Evolutionary conservation across 2,113 vertebrate genomes (phyloP).

Genomic region (Cromileptes altivelis): DNA sequence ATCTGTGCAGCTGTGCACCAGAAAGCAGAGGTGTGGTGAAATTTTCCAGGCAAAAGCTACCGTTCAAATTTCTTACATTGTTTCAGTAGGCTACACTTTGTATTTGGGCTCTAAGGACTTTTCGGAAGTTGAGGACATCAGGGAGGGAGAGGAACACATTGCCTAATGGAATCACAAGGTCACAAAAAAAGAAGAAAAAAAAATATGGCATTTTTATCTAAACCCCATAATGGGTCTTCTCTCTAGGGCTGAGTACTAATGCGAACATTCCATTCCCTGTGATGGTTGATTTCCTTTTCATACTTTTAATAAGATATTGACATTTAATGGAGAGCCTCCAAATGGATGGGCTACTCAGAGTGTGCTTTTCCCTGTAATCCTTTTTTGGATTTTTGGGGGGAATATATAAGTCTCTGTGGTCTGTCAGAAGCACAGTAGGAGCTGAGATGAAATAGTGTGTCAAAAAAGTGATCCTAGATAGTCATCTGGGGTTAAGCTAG

Average conservation of each 20-base stretch:
- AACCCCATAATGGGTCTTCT: conserved; percentile 79
- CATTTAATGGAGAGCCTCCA: conserved; percentile 78
- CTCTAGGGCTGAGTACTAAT: conserved; percentile 77
- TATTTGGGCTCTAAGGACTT: conserved; percentile 53
- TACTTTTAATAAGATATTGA: conserved; percentile 81
- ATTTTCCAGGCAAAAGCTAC: conserved; percentile 58
- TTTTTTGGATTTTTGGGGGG: conserved; percentile 12
- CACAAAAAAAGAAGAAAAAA: conserved; percentile 66
- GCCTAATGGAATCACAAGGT: conserved; percentile 84
- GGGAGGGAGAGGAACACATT: conserved; percentile 53
- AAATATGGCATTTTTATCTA: conserved; percentile 71
- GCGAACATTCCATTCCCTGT: conserved; percentile 72
- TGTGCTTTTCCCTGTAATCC: conserved; percentile 55
- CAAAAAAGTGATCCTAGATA: not conserved
- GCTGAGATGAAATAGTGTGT: conserved; percentile 5
- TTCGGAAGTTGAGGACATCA: conserved; percentile 66
- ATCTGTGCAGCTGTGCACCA: conserved; percentile 57
- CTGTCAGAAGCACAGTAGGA: conserved; percentile 19
- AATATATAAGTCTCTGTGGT: conserved; percentile 7
- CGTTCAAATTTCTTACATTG: conserved; percentile 59
- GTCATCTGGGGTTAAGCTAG: not conserved
- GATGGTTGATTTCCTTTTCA: conserved; percentile 77
- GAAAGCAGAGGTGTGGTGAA: conserved; percentile 56
- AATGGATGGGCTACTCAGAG: conserved; percentile 74
- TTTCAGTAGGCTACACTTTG: conserved; percentile 53